Evolutionary conservation across 92 coral and sea anemone species (phyloP).

Genomic region (Montipora capitata): DNA sequence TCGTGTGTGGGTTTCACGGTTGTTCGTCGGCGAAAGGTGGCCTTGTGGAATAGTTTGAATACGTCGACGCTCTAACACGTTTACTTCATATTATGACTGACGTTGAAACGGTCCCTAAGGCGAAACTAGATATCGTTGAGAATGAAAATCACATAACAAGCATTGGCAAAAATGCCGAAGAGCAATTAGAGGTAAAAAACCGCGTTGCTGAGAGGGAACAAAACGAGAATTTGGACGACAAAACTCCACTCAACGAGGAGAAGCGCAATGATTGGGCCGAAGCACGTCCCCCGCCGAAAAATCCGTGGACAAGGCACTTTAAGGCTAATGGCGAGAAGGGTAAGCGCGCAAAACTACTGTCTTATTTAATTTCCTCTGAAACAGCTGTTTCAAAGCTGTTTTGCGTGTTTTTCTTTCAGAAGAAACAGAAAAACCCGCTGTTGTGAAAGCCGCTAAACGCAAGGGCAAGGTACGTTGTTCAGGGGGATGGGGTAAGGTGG

Average conservation of each 20-base stretch:
- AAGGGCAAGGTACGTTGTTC: conserved; percentile 80
- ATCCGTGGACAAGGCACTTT: conserved; percentile 93
- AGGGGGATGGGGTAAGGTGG: conserved; percentile 41
- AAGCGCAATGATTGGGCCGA: conserved; percentile 62
- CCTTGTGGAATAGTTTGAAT: conserved; percentile 89
- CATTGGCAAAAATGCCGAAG: conserved; percentile 32
- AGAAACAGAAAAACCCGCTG: conserved; percentile 81
- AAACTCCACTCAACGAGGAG: conserved; percentile 67
- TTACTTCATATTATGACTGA: conserved; percentile 96
- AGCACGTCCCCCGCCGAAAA: conserved; percentile 95
- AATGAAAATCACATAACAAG: conserved; percentile 69
- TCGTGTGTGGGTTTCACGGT: conserved; percentile 91
- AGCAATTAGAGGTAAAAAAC: conserved; percentile 54
- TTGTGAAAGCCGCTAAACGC: conserved; percentile 83
- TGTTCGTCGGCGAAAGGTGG: conserved; percentile 95
- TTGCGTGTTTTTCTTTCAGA: conserved; percentile 63
- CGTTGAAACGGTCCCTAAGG: conserved; percentile 90
- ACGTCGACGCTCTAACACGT: conserved; percentile 81
- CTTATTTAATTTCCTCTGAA: background rate
- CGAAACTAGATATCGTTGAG: conserved; percentile 83
- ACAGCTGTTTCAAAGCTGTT: conserved; percentile 9
- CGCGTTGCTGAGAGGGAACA: conserved; percentile 46
- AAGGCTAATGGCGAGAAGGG: conserved; percentile 82
- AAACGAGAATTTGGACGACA: conserved; percentile 61
- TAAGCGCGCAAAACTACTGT: conserved; percentile 5